Percentiles rank a stretch among this genome's conserved stretches.
Conservation (phyloP, 2,113 vertebrate species). For the Pholis gunnellus region DNA sequence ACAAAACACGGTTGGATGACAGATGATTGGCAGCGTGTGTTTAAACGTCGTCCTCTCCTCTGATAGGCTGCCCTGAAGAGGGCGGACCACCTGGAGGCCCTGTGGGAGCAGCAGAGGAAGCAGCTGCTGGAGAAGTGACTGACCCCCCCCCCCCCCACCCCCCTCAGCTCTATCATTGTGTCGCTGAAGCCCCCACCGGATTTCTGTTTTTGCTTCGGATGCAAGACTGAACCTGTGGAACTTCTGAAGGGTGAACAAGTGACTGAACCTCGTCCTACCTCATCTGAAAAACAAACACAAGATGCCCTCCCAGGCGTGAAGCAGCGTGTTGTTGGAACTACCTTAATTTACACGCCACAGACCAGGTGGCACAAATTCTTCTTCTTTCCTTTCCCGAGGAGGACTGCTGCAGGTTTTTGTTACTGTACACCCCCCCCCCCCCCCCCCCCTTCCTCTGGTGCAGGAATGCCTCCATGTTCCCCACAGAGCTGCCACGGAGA, state of each 20-base stretch:
- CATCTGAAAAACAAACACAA: conserved; percentile 12
- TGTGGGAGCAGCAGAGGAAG: conserved; percentile 89
- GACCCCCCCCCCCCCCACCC: background rate
- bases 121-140: conserved; percentile 84
- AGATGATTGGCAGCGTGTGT: conserved; percentile 17
- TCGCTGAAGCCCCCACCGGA: background rate
- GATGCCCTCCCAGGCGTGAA: conserved; percentile 9
- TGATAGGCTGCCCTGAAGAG: conserved; percentile 89
- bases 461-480: conserved; percentile 42
- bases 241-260: conserved; percentile 26
- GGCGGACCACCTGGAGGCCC: conserved; percentile 89
- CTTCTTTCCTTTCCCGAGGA: background rate
- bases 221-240: conserved; percentile 52
- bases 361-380: conserved; percentile 33
- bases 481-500: conserved; percentile 50
- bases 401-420: background rate
- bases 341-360: conserved; percentile 21
- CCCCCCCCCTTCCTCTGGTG: background rate
- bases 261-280: conserved; percentile 55
- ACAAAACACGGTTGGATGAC: background rate
- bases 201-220: conserved; percentile 3
- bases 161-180: background rate
- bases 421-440: background rate
- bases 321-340: conserved; percentile 22
- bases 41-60: background rate